Percentiles rank a stretch among this genome's conserved stretches.
Evolutionary conservation across 2,888 invertebrate genomes (phyloP).

Genomic region (Petrolisthes manimaculis): DNA sequence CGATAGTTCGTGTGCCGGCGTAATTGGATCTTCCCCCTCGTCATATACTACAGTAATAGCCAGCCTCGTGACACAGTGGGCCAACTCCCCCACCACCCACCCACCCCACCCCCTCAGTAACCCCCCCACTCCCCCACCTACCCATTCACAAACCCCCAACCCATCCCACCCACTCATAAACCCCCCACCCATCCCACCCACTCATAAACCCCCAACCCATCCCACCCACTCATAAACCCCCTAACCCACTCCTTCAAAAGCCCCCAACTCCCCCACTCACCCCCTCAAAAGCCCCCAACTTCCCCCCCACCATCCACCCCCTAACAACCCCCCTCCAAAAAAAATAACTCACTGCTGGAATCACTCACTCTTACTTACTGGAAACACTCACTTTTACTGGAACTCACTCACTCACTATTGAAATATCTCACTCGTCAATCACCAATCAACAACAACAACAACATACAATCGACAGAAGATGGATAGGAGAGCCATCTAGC

Average conservation of each 20-base stretch:
- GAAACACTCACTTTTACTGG: too few relatives aligned
- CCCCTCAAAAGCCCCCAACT: not conserved
- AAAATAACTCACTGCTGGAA: too few relatives aligned
- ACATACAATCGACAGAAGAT: too few relatives aligned
- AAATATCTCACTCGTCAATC: too few relatives aligned
- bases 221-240: not conserved
- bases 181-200: not conserved
- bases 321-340: too few relatives aligned
- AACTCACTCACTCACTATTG: too few relatives aligned
- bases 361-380: too few relatives aligned
- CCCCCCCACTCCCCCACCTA: not conserved
- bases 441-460: too few relatives aligned
- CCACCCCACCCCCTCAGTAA: not conserved
- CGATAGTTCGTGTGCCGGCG: conserved; percentile 57
- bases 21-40: conserved; percentile 59
- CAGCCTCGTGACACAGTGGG: conserved; percentile 44
- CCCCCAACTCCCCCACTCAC: not conserved
- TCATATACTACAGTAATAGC: conserved; percentile 56
- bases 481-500: too few relatives aligned
- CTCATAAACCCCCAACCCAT: too few relatives aligned
- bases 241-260: not conserved
- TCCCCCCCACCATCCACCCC: not conserved
- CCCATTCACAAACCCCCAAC: not conserved
- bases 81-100: conserved; percentile 34
- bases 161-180: not conserved